These are phyloP conservation scores for Ceuthmochares aereus DNA, from an alignment of 2,113 vertebrate species.

Conservation along the genomic window DNA sequence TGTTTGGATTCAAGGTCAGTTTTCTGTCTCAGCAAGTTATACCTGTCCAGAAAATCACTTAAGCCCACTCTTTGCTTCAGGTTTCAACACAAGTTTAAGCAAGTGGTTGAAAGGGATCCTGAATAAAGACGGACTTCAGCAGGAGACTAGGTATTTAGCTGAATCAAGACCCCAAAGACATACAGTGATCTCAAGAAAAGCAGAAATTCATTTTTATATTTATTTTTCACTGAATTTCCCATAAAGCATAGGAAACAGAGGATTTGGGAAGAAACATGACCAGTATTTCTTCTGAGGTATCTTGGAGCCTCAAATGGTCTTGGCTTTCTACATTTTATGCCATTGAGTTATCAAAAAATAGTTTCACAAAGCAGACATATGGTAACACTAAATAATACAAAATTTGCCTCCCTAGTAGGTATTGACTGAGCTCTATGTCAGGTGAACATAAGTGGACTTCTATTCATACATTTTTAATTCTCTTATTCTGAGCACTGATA, in stretches of 20 bases:
- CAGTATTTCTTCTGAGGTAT: neutral
- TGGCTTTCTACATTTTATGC: neutral
- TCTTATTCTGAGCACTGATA: neutral
- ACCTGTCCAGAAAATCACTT: conserved; percentile 35
- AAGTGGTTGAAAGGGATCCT: neutral
- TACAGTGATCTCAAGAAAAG: neutral
- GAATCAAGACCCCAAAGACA: neutral
- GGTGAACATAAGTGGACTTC: neutral
- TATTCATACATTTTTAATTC: neutral
- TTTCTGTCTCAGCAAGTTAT: conserved; percentile 35
- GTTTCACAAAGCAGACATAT: neutral
- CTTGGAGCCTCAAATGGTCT: neutral
- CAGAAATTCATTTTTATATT: neutral
- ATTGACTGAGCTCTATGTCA: neutral
- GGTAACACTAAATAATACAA: neutral
- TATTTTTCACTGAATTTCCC: neutral
- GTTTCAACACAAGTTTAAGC: neutral
- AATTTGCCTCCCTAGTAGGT: neutral
- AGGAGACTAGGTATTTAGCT: neutral
- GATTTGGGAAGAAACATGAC: neutral
- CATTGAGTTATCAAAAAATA: neutral
- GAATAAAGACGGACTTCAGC: neutral
- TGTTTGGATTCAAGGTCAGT: conserved; percentile 36
- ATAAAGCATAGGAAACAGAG: neutral
- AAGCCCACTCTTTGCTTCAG: neutral